These are phyloP conservation scores for Eurytoma adleriae DNA, from an alignment of 2,888 invertebrate species.

Conservation along the genomic window DNA sequence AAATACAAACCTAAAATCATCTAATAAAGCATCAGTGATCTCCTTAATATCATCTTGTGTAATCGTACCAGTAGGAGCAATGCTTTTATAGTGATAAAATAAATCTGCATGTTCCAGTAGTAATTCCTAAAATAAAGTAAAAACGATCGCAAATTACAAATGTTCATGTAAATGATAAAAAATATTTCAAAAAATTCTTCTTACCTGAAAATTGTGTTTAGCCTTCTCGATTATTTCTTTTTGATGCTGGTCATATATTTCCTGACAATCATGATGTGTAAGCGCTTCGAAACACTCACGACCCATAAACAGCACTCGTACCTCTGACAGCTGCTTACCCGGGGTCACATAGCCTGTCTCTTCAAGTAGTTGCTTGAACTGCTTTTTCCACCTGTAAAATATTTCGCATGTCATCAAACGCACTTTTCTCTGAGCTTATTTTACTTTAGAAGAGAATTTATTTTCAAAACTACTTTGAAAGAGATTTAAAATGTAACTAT, in stretches of 20 bases:
- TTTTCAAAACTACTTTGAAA: too few relatives aligned
- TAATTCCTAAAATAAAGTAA: slow-evolving; percentile 81
- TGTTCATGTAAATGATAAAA: neutral
- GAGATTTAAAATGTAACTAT: too few relatives aligned
- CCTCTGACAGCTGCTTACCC: slow-evolving; percentile 94
- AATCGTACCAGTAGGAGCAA: slow-evolving; percentile 92
- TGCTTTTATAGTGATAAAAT: slow-evolving; percentile 94
- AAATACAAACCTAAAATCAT: slow-evolving; percentile 87
- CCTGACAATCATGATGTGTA: slow-evolving; percentile 91
- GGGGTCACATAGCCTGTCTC: slow-evolving; percentile 97
- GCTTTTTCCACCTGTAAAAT: slow-evolving; percentile 89
- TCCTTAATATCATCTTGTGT: slow-evolving; percentile 96
- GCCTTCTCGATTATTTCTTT: slow-evolving; percentile 92
- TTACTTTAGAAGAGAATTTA: neutral
- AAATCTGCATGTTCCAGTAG: slow-evolving; percentile 94
- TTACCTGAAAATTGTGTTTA: slow-evolving; percentile 91
- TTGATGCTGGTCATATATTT: slow-evolving; percentile 96
- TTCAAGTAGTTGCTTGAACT: slow-evolving; percentile 94
- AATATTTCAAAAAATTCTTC: slow-evolving; percentile 14
- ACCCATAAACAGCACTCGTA: slow-evolving; percentile 93
- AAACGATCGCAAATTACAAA: neutral
- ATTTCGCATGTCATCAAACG: too few relatives aligned
- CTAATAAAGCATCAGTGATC: slow-evolving; percentile 93
- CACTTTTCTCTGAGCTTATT: neutral
- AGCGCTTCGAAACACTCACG: slow-evolving; percentile 95